Base-by-base conservation (phyloP, 2,888 invertebrate genomes). In the Agrotis puta region DNA sequence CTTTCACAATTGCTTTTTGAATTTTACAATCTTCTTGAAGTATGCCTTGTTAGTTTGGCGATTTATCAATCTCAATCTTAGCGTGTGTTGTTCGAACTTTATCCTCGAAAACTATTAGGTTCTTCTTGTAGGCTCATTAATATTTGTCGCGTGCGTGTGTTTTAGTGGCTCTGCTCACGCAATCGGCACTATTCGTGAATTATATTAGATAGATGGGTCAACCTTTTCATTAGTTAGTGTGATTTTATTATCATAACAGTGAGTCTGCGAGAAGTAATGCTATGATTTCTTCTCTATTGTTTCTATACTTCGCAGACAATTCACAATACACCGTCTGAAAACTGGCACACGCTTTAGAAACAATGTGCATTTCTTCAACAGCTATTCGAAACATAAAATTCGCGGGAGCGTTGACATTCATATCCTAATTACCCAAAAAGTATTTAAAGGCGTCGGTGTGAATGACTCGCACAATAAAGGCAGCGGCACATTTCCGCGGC, bases 1-100 rank as follows among this genome's bases (percentile, higher is more conserved):
- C 89, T 90, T 87, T 90, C 91, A 90, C 92, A 92, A 93, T 92
- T 92, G 92, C 91, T 92, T 92, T 94, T 91, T 91, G 88, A 91
- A 92, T 93, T 91, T 89, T 87, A 88, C 90, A 89, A 91, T 90
- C 82, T 84, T 83, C 84, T 86, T 84, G 81, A 88, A 89, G 88
- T 88, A 89, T 89, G 87, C 77, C 83, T 83, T 69, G 81, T 82
- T 77, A 66, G 61, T 75, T 85, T 72, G 76, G 74, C 67, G 79
- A 80, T 85, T 79, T 84, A 83, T 86, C 83, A 58, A 13, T 57
- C 62, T 24, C 22, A 71, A 63, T 62, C 33, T 20, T 58, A 65
- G 45, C 39, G 27, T 71, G 51, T 73, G 50, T 70, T 77, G 53
- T 80, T 76, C 45, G 20, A 75, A 74, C 16, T 73, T 78, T 67